Conservation (phyloP, 2,113 vertebrate species). For the Strigops habroptila region DNA sequence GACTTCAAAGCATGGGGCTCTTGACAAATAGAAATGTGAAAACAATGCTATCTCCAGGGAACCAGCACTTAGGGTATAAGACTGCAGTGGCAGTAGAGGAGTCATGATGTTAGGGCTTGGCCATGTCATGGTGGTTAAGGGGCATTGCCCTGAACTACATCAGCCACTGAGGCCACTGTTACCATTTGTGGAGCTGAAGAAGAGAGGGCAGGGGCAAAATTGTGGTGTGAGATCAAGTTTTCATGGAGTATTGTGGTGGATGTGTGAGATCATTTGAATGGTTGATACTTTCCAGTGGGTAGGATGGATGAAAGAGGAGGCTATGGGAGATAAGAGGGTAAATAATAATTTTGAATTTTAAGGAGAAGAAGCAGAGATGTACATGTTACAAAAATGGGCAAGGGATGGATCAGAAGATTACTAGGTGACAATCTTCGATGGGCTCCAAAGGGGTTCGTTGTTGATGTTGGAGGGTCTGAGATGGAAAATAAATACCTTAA, state of each 20-base stretch:
- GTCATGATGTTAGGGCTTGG: not conserved
- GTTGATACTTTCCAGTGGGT: not conserved
- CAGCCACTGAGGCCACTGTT: not conserved
- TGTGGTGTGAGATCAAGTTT: not conserved
- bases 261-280: not conserved
- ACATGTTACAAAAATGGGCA: not conserved
- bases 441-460: not conserved
- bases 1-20: not conserved
- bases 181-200: not conserved
- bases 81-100: not conserved
- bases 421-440: not conserved
- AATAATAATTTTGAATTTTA: not conserved
- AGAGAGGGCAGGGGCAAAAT: not conserved
- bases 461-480: not conserved
- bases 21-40: not conserved
- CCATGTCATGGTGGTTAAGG: not conserved
- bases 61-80: not conserved
- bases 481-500: not conserved
- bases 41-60: not conserved
- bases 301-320: not conserved
- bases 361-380: not conserved
- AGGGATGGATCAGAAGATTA: not conserved
- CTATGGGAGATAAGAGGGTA: not conserved
- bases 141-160: not conserved
- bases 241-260: not conserved